Percentiles rank a stretch among this genome's conserved stretches.
phyloP scores from a whole-genome alignment of 2,797 vertebrate species.

The Leptoclinus maculatus region DNA sequence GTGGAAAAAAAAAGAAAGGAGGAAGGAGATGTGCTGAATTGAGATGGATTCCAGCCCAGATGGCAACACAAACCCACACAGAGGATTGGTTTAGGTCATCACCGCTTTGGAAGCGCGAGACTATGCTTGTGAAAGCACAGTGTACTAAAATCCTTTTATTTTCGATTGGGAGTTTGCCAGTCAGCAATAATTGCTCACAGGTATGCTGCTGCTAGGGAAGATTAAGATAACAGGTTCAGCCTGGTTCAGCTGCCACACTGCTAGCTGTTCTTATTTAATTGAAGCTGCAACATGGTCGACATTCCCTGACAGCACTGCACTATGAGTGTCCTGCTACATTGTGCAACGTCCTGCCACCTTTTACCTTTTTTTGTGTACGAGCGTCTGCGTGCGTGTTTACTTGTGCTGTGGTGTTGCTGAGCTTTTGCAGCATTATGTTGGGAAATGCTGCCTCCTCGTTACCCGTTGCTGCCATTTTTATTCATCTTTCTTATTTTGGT shows the following conservation, averaged over 20 bases:
- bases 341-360: neutral
- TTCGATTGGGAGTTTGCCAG: neutral
- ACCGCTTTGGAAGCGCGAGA: neutral
- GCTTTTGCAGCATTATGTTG: neutral
- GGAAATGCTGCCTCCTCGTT: neutral
- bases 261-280: constrained; percentile 5
- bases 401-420: neutral
- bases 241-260: neutral
- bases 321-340: neutral
- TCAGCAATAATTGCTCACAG: constrained; percentile 2
- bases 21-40: constrained; percentile 33
- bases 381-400: neutral
- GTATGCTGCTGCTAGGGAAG: constrained; percentile 9
- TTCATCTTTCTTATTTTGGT: constrained; percentile 22
- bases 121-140: neutral
- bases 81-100: constrained; percentile 20
- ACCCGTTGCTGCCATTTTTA: neutral
- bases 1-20: neutral
- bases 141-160: neutral
- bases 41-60: constrained; percentile 44
- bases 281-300: constrained; percentile 14
- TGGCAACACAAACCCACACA: constrained; percentile 21
- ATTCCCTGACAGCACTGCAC: constrained; percentile 1
- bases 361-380: neutral
- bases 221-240: constrained; percentile 4